Percentiles rank a stretch among this genome's conserved stretches.
These are phyloP conservation scores for Microplitis manilae DNA, from an alignment of 2,888 invertebrate genomes.

Conservation along the genomic window DNA sequence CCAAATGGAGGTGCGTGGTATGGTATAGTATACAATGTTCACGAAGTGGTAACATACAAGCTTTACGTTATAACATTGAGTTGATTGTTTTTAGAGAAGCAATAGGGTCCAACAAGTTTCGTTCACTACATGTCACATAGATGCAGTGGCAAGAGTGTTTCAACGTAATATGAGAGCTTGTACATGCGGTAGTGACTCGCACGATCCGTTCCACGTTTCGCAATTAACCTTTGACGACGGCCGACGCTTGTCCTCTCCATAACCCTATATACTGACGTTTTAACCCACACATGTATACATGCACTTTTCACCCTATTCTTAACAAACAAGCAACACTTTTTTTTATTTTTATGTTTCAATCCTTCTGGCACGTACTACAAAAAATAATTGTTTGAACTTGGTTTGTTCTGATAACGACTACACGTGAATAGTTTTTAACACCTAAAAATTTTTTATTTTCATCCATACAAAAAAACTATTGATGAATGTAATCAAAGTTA, in stretches of 20 bases:
- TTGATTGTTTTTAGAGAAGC: conserved; percentile 18
- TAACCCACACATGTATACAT: conserved; percentile 6
- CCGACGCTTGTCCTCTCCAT: conserved; percentile 20
- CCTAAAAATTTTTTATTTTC: too few relatives aligned
- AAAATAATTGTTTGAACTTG: conserved; percentile 12
- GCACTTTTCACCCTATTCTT: conserved; percentile 13
- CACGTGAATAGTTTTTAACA: neutral
- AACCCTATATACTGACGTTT: conserved; percentile 10
- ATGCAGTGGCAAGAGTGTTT: conserved; percentile 48
- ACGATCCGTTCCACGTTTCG: conserved; percentile 62
- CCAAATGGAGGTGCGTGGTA: conserved; percentile 28
- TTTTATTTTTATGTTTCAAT: neutral
- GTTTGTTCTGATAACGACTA: neutral
- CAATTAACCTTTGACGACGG: conserved; percentile 70
- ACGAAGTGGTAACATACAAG: neutral
- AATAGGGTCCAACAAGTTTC: conserved; percentile 30
- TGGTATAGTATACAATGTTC: conserved; percentile 7
- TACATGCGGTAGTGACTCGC: conserved; percentile 58
- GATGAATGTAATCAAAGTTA: too few relatives aligned
- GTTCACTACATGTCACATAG: conserved; percentile 30
- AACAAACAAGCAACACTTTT: neutral
- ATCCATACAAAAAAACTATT: too few relatives aligned
- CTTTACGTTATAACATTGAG: conserved; percentile 14
- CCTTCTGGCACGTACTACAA: neutral
- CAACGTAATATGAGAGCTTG: conserved; percentile 66